Conservation (phyloP, 1,140 invertebrate genomes). For the Tetramorium parvispinum region DNA sequence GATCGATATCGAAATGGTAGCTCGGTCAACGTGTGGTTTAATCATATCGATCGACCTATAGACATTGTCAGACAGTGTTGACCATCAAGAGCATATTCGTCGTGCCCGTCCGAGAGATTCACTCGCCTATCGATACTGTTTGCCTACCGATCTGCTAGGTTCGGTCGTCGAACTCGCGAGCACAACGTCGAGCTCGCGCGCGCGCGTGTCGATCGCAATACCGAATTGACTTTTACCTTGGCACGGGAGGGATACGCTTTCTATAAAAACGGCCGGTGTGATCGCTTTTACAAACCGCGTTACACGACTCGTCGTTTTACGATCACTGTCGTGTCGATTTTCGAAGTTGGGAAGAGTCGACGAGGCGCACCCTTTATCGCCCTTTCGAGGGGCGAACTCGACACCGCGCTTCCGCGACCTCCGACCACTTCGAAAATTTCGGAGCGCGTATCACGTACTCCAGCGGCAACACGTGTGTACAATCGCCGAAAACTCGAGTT, state of each 20-base stretch:
- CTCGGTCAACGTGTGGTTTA: conserved; percentile 8
- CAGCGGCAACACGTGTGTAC: conserved; percentile 23
- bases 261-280: not conserved
- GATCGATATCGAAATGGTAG: not conserved
- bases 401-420: not conserved
- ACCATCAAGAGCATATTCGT: conserved; percentile 30
- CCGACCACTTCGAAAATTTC: conserved; percentile 25
- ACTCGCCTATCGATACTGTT: conserved; percentile 48
- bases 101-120: conserved; percentile 10
- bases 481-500: conserved; percentile 26
- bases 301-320: not conserved
- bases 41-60: conserved; percentile 17
- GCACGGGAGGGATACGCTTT: not conserved
- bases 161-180: conserved; percentile 18
- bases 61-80: conserved; percentile 48
- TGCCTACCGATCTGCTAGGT: conserved; percentile 25
- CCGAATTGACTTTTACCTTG: conserved; percentile 41
- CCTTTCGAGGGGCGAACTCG: conserved; percentile 3
- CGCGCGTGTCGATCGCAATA: conserved; percentile 4
- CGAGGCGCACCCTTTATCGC: conserved; percentile 17
- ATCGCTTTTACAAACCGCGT: conserved; percentile 34
- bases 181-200: not conserved
- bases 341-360: not conserved
- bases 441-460: not conserved
- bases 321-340: conserved; percentile 14